Evolutionary conservation across 2,888 invertebrate genomes (phyloP).

Genomic region (Troides helena): DNA sequence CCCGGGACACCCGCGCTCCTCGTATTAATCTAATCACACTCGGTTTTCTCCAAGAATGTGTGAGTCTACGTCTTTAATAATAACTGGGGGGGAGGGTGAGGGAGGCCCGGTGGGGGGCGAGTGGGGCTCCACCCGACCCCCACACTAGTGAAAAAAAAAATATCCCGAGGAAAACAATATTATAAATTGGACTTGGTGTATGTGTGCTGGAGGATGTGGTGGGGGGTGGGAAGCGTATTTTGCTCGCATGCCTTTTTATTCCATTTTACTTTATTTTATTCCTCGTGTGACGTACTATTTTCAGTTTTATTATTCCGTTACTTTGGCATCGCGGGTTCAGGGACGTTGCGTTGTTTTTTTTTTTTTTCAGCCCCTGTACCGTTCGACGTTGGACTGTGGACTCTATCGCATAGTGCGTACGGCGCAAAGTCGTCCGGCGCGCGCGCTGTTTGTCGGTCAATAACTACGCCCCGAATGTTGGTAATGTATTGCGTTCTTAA

Average conservation of each 20-base stretch:
- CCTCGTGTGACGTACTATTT: constrained; percentile 65
- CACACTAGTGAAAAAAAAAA: constrained; percentile 79
- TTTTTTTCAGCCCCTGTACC: constrained; percentile 4
- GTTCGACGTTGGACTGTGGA: not conserved
- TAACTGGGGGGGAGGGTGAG: constrained; percentile 61
- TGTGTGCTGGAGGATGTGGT: constrained; percentile 43
- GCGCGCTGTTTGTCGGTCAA: constrained; percentile 26
- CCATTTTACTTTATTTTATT: constrained; percentile 75
- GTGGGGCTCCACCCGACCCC: constrained; percentile 33
- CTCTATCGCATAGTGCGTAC: constrained; percentile 7
- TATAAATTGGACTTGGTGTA: constrained; percentile 74
- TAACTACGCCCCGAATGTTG: constrained; percentile 24
- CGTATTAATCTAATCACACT: constrained; percentile 80
- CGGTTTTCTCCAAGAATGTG: constrained; percentile 72
- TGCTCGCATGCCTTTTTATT: constrained; percentile 65
- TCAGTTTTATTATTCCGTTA: constrained; percentile 61
- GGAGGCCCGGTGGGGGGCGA: constrained; percentile 36
- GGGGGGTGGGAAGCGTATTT: constrained; percentile 57
- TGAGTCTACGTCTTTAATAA: constrained; percentile 80
- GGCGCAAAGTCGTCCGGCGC: not conserved
- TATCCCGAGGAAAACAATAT: constrained; percentile 80
- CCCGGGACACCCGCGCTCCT: constrained; percentile 30
- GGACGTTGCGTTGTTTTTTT: constrained; percentile 25
- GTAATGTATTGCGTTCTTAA: constrained; percentile 27
- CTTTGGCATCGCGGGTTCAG: constrained; percentile 28